Evolutionary conservation across 2,797 vertebrate genomes (phyloP).

Genomic region (Gallinago solitaria): DNA sequence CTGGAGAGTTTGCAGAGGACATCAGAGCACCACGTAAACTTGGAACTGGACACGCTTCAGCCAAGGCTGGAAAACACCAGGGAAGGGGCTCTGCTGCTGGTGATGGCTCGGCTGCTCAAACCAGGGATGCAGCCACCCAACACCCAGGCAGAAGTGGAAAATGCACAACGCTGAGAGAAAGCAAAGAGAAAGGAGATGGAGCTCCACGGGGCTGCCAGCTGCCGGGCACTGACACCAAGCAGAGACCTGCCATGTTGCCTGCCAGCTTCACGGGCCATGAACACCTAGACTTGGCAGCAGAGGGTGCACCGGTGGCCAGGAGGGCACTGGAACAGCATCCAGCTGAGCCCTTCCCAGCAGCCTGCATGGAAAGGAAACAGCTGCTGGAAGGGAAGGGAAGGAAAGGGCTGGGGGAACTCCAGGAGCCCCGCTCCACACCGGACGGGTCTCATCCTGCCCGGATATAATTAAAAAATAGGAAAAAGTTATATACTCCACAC

Average conservation of each 20-base stretch:
- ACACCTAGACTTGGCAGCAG: neutral
- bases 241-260: fast-evolving
- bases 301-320: neutral
- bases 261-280: neutral
- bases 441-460: fast-evolving
- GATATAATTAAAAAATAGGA: neutral
- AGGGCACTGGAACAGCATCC: fast-evolving
- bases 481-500: neutral
- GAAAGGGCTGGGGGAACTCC: fast-evolving
- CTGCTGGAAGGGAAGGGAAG: neutral
- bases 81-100: neutral
- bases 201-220: fast-evolving
- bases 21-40: neutral
- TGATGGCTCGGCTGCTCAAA: neutral
- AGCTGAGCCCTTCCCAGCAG: neutral
- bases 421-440: neutral
- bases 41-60: neutral
- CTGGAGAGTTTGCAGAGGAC: neutral
- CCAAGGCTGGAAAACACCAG: neutral
- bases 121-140: neutral
- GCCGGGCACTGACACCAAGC: neutral
- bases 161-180: neutral
- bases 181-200: neutral
- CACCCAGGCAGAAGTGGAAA: neutral
- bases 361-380: neutral